These are phyloP conservation scores for Watsonalla binaria DNA, from an alignment of 2,888 invertebrate species.

Conservation along the genomic window DNA sequence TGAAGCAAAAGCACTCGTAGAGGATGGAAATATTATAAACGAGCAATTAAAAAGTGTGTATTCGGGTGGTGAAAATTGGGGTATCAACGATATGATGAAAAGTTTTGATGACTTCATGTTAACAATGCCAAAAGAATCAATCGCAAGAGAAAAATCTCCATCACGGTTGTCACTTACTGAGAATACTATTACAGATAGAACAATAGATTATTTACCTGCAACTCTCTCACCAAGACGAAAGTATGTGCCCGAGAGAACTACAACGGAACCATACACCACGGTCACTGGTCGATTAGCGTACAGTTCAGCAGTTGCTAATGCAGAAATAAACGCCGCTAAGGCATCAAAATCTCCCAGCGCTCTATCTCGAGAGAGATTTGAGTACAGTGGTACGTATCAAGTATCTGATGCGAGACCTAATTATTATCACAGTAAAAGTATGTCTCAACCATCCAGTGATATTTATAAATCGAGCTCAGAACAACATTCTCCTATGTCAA, in stretches of 20 bases:
- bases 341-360: slow-evolving; percentile 71
- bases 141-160: slow-evolving; percentile 77
- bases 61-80: slow-evolving; percentile 83
- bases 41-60: slow-evolving; percentile 84
- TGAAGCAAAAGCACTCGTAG: slow-evolving; percentile 79
- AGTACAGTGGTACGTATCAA: slow-evolving; percentile 77
- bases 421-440: slow-evolving; percentile 59
- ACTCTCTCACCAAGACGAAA: slow-evolving; percentile 79
- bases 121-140: slow-evolving; percentile 69
- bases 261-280: slow-evolving; percentile 81
- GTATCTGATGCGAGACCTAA: slow-evolving; percentile 53
- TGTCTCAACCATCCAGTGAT: slow-evolving; percentile 68
- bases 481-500: slow-evolving; percentile 80
- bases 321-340: slow-evolving; percentile 77
- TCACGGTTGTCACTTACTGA: slow-evolving; percentile 82
- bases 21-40: slow-evolving; percentile 82
- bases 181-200: slow-evolving; percentile 80
- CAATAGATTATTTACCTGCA: slow-evolving; percentile 79
- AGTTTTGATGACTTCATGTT: slow-evolving; percentile 80
- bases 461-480: slow-evolving; percentile 73
- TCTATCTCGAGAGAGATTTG: slow-evolving; percentile 78
- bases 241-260: slow-evolving; percentile 75
- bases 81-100: slow-evolving; percentile 81
- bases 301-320: slow-evolving; percentile 82
- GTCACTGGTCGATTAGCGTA: slow-evolving; percentile 82